Conservation (phyloP, 2,113 vertebrate species). For the Cettia cetti region DNA sequence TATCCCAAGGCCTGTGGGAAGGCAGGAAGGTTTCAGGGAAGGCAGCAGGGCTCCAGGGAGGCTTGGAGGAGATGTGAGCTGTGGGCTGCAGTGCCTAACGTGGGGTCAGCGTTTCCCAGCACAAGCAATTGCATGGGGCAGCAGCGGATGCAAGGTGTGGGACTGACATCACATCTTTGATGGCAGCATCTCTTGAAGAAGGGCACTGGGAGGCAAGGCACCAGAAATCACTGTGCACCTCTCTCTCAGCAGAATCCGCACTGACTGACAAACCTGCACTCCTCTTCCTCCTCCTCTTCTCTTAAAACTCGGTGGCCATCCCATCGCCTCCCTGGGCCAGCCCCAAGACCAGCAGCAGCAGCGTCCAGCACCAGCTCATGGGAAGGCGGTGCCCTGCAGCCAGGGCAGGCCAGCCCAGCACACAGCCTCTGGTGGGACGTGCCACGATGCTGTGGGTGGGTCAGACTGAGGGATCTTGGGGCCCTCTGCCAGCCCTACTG, state of each 20-base stretch:
- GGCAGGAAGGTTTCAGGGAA: neutral
- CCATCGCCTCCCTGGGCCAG: neutral
- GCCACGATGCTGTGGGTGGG: neutral
- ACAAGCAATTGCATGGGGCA: neutral
- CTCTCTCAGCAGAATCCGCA: constrained; percentile 9
- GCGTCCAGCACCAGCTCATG: accelerated
- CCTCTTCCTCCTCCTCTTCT: neutral
- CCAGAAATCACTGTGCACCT: neutral
- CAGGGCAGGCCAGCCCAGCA: neutral
- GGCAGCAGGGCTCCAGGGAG: neutral
- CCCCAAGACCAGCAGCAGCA: neutral
- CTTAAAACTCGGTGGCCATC: accelerated
- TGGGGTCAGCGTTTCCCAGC: neutral
- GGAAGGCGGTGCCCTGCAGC: neutral
- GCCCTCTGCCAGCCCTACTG: neutral
- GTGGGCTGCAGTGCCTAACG: neutral
- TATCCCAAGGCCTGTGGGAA: neutral
- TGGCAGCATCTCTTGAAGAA: neutral
- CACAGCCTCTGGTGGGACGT: neutral
- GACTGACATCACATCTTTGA: accelerated
- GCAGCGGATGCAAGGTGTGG: neutral
- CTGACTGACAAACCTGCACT: neutral
- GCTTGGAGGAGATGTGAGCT: neutral
- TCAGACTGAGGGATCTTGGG: neutral
- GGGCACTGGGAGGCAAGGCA: neutral